phyloP scores from a whole-genome alignment of 2,888 invertebrate species.

The Choreutis nemorana region DNA sequence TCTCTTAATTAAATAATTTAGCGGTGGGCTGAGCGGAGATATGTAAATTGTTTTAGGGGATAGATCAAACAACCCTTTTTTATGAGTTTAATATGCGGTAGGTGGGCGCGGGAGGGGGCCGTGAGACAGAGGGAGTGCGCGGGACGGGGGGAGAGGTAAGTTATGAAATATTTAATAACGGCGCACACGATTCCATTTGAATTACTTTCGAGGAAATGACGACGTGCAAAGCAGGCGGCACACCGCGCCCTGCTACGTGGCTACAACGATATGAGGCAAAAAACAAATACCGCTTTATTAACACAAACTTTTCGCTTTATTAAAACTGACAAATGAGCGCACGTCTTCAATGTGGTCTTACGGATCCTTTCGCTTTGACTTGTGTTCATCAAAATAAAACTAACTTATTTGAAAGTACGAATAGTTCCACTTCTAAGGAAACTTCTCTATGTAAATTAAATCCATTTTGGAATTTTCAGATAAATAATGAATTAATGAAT shows the following conservation, averaged over 20 bases:
- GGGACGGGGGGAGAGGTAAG: slow-evolving; percentile 40
- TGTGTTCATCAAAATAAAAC: too few species aligned
- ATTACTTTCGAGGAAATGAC: slow-evolving; percentile 67
- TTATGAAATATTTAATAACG: slow-evolving; percentile 68
- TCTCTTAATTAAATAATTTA: slow-evolving; percentile 69
- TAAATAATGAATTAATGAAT: too few species aligned
- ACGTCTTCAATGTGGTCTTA: too few species aligned
- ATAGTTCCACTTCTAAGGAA: too few species aligned
- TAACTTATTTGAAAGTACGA: too few species aligned
- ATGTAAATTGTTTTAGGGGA: slow-evolving; percentile 69
- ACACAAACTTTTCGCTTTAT: slow-evolving; percentile 37
- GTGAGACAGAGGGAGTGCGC: slow-evolving; percentile 24
- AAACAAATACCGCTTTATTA: slow-evolving; percentile 34
- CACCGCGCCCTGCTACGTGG: slow-evolving; percentile 25
- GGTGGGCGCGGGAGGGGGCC: slow-evolving; percentile 34
- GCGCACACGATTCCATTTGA: slow-evolving; percentile 67
- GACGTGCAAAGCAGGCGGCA: slow-evolving; percentile 45
- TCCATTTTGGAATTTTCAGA: too few species aligned
- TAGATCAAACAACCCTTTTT: slow-evolving; percentile 69
- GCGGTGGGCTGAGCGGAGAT: slow-evolving; percentile 62
- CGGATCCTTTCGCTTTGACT: too few species aligned
- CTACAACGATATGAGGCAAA: slow-evolving; percentile 27
- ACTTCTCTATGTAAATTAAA: too few species aligned
- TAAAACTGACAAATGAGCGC: slow-evolving; percentile 20
- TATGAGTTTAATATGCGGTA: slow-evolving; percentile 68